phyloP scores from a whole-genome alignment of 2,888 invertebrate species.

The Lucinisca nassula region DNA sequence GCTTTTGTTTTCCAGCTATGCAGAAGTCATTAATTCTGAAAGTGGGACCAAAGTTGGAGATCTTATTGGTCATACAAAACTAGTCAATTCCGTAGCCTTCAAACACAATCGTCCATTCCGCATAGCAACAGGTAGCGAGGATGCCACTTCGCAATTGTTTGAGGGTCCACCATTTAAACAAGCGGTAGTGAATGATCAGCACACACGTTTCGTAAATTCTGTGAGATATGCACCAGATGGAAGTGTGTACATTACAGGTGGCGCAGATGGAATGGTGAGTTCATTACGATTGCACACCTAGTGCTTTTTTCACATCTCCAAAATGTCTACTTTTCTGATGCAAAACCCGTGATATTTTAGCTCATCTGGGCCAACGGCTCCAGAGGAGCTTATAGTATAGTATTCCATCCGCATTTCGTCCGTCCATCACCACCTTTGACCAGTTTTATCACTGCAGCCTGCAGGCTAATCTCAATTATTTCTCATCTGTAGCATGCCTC shows the following conservation, averaged over 20 bases:
- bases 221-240: slow-evolving; percentile 98
- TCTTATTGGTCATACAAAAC: slow-evolving; percentile 97
- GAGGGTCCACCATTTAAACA: slow-evolving; percentile 98
- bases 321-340: no score
- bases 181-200: slow-evolving; percentile 91
- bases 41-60: slow-evolving; percentile 99
- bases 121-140: slow-evolving; percentile 98
- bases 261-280: slow-evolving; percentile 97
- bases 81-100: slow-evolving; percentile 98
- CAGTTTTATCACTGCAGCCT: no score
- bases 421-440: no score
- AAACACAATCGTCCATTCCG: slow-evolving; percentile 96
- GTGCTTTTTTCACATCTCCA: no score
- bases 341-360: no score
- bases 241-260: slow-evolving; percentile 97
- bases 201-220: slow-evolving; percentile 98
- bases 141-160: slow-evolving; percentile 97
- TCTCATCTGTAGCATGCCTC: no score
- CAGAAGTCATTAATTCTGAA: slow-evolving; percentile 98
- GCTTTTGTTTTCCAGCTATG: slow-evolving; percentile 92
- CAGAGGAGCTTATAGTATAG: no score
- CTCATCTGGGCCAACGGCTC: no score
- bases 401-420: no score
- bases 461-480: no score
- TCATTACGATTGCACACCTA: no score